Base-by-base conservation (phyloP, 2,113 vertebrate species). In the Casuarius casuarius region DNA sequence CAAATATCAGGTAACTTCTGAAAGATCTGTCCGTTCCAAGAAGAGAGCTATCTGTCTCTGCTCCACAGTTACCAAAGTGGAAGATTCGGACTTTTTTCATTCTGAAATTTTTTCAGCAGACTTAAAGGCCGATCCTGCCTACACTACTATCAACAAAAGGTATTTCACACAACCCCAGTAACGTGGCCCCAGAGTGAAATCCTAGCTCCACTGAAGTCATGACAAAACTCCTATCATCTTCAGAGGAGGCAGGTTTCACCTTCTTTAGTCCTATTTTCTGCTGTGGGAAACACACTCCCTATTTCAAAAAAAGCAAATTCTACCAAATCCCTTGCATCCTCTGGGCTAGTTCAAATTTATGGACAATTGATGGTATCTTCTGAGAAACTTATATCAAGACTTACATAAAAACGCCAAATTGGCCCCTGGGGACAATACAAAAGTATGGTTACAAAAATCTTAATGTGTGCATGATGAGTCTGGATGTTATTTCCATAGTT, bases 141-240 rank as follows among this genome's bases (percentile, higher is more conserved):
- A 65, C 1, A 0, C 26, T 67, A 40, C 33, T 40, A 16, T 17
- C 66, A 68, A 48, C 26, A 38, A 14, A 61, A 79, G n/a, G 44
- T 49, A 92, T 61, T 7, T 38, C 58, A 76, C 29, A 5, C 46
- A 89, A 80, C 5, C 17, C 9, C 54, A 78, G 5, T 16, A 70
- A 48, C 0, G 0, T 2, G 31, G 35, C 12, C 28, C 20, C 1
- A 1, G 68, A 74, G 22, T 33, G n/a, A 84, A 94, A 70, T 0
- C 3, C 1, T 8, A 62, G 25, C 19, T 76, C 46, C 38, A 49
- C 22, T 28, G 5, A 94, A 80, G 40, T 70, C 67, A 67, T 28
- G 46, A 46, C 14, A 83, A 62, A 80, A 71, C 76, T 85, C 72
- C 54, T 84, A 87, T 28, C 17, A n/a, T 74, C 52, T 77, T 70